Base-by-base conservation (phyloP, 1,140 invertebrate species). In the Conus ventricosus region DNA sequence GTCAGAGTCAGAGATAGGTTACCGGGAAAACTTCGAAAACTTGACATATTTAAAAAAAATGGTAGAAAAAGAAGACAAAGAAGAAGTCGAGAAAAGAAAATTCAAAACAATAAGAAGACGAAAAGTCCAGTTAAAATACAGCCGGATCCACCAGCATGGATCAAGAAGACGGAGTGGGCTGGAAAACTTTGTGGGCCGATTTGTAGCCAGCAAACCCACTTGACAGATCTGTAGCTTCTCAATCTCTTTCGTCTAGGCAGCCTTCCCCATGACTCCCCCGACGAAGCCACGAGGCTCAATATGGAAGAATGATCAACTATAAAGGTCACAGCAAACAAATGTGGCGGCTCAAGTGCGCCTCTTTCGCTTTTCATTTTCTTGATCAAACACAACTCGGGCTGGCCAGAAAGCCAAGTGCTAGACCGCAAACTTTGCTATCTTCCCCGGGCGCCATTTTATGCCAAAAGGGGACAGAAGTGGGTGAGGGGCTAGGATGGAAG, bases 281-380 rank as follows among this genome's bases (percentile, higher is more conserved):
- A 25, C 80, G 39, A 23, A 80, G 51, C 80, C 8, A 25, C 85
- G 7, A 78, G 23, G 54, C 27, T 54, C 85, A 87, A 80, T 87
- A 87, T 87, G 85, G 67, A 51, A 54, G 75, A 55, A 87, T 87
- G 85, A 87, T 87, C 85, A 76, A 75, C 85, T 78, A 87, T 78
- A 87, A 87, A 87, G 85, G 85, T 78, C 85, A 55, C 53, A 51
- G 85, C 85, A 87, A 87, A 87, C 85, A 87, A 51, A 78, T 51
- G 51, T 27, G 85, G 75, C 71, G 51, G 71, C 85, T 78, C 7
- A 54, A 87, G 85, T 75, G 75, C n/a, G 85, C 67, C 71, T 76
- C 54, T 78, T 78, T 87, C 71, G 67, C 85, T 87, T 87, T 87
- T 87, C 85, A 87, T 87, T 87, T 87, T 78, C 71, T 75, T 87